Evolutionary conservation across 2,797 vertebrate species (phyloP), one percentile per base, ranked within the genome.

Genomic region (Carapus acus): DNA sequence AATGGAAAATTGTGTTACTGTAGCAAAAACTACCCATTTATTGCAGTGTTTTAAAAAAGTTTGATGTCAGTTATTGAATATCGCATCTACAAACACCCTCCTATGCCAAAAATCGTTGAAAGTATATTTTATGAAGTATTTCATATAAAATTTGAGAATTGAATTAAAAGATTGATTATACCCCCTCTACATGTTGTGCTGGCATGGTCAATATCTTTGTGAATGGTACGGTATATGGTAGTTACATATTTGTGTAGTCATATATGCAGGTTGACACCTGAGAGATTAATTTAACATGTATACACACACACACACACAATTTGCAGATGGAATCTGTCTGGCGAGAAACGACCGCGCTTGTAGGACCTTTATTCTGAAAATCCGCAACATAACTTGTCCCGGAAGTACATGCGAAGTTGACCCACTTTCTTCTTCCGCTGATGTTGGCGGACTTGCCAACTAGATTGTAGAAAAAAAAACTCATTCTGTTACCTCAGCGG

Each of bases 151-250:
- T 72, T 74, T 64, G 44, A 80, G 69, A 66, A 57, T 51, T 1
- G 34, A 39, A 85, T 72, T 83, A 83, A 85, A 83, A 67, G 22
- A 81, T 82, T 85, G 69, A 63, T 41, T 67, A 48, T 68, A 74
- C 68, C 51, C 51, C 38, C 24, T 6, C 16, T 38, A n/a, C n/a
- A n/a, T n/a, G n/a, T n/a, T n/a, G n/a, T n/a, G n/a, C n/a, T n/a
- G n/a, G n/a, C n/a, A n/a, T n/a, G n/a, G n/a, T n/a, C n/a, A n/a
- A n/a, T n/a, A n/a, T n/a, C n/a, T n/a, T n/a, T n/a, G n/a, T n/a
- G n/a, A n/a, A n/a, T n/a, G n/a, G n/a, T n/a, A n/a, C n/a, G n/a
- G n/a, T n/a, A n/a, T n/a, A n/a, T n/a, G n/a, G n/a, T n/a, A n/a
- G n/a, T n/a, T n/a, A n/a, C n/a, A n/a, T n/a, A n/a, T n/a, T n/a